phyloP scores from a whole-genome alignment of 2,797 vertebrate species.

The Aphelocoma californica region DNA sequence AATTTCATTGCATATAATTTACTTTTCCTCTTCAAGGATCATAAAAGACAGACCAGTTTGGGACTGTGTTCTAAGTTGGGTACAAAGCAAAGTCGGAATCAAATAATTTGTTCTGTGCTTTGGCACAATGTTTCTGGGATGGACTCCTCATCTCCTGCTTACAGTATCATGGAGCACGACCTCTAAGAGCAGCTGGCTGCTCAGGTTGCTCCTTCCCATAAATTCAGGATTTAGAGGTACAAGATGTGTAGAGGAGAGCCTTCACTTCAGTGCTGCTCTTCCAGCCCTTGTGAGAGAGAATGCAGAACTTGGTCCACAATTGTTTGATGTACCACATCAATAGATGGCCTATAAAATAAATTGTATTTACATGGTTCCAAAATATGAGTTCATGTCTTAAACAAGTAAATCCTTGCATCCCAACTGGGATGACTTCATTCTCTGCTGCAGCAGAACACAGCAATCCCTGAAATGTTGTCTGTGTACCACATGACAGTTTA shows the following conservation, averaged over 20 bases:
- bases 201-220: neutral
- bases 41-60: neutral
- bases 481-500: neutral
- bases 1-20: neutral
- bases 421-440: neutral
- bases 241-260: neutral
- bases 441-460: neutral
- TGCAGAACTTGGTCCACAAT: neutral
- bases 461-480: neutral
- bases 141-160: neutral
- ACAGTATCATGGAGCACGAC: neutral
- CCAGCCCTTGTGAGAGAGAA: neutral
- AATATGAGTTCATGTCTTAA: neutral
- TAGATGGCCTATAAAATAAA: neutral
- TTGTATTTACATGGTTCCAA: neutral
- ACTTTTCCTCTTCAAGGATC: neutral
- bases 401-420: neutral
- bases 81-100: neutral
- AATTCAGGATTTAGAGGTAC: neutral
- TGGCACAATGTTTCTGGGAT: neutral
- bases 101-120: neutral
- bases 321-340: neutral
- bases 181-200: neutral
- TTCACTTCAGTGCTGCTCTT: neutral
- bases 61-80: neutral